Evolutionary conservation across 2,888 invertebrate genomes (phyloP).

Genomic region (Drosophila colorata): DNA sequence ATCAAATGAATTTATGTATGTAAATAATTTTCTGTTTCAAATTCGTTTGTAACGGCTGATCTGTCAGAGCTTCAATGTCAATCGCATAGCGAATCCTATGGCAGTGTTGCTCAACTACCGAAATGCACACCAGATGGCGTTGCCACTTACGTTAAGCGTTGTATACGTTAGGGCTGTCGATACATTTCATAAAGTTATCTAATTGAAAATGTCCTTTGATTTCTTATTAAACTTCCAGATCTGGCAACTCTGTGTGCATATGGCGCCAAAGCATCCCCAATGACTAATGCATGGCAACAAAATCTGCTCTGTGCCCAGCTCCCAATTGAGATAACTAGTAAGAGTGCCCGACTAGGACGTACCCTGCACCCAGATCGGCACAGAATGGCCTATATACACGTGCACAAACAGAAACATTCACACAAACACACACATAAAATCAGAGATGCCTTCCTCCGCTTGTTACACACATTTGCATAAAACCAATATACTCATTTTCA

Average conservation of each 20-base stretch:
- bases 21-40: not conserved
- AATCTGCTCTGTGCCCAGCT: too few relatives aligned
- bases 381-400: too few relatives aligned
- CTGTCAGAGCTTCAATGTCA: not conserved
- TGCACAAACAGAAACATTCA: too few relatives aligned
- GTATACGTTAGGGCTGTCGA: slow-evolving; percentile 19
- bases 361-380: too few relatives aligned
- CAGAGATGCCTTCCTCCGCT: too few relatives aligned
- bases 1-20: not conserved
- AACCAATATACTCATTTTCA: too few relatives aligned
- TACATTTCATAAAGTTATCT: not conserved
- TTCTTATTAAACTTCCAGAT: not conserved
- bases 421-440: too few relatives aligned
- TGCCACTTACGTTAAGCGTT: not conserved
- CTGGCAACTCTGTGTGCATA: slow-evolving; percentile 12
- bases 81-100: slow-evolving; percentile 2
- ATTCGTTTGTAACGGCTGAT: slow-evolving; percentile 7
- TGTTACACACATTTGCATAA: too few relatives aligned
- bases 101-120: not conserved
- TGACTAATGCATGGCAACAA: not conserved
- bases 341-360: too few relatives aligned
- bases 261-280: slow-evolving; percentile 24
- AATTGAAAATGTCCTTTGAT: not conserved
- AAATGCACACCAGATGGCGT: slow-evolving; percentile 38
- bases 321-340: too few relatives aligned